Conservation (phyloP, 2,797 vertebrate genomes). For the Leptatherina wallacei region DNA sequence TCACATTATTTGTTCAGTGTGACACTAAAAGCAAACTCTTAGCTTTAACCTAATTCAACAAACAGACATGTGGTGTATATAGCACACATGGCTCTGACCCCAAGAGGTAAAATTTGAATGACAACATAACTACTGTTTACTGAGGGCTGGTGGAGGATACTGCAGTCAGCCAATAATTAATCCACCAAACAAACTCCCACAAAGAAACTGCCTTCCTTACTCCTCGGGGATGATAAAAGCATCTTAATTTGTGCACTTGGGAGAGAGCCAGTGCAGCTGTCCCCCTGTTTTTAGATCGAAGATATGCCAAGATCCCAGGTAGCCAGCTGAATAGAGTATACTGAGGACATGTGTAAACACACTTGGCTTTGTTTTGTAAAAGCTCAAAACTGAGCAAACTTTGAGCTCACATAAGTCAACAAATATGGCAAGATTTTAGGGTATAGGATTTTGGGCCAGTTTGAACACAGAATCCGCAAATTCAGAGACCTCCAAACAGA, state of each 20-base stretch:
- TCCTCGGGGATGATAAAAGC: background rate
- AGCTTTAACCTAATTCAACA: too few species aligned
- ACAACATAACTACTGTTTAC: background rate
- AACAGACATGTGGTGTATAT: too few species aligned
- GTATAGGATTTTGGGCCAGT: background rate
- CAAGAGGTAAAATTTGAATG: background rate
- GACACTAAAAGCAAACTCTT: background rate
- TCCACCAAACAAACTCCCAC: background rate
- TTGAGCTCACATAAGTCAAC: background rate
- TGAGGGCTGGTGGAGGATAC: background rate
- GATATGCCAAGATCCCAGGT: too few species aligned
- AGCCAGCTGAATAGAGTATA: too few species aligned
- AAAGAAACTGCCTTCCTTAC: background rate
- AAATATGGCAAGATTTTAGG: background rate
- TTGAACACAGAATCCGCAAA: background rate
- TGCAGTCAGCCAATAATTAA: background rate
- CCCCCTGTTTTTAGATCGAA: background rate
- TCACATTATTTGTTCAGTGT: background rate
- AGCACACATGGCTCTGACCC: too few species aligned
- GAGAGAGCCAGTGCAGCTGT: background rate
- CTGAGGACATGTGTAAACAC: background rate
- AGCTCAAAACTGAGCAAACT: background rate
- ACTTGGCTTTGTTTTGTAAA: slow-evolving; percentile 1
- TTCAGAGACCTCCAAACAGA: background rate
- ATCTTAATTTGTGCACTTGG: slow-evolving; percentile 1